Percentiles rank a stretch among this genome's conserved stretches.
phyloP scores from a whole-genome alignment of 2,888 invertebrate genomes.

The Euproctis similis region DNA sequence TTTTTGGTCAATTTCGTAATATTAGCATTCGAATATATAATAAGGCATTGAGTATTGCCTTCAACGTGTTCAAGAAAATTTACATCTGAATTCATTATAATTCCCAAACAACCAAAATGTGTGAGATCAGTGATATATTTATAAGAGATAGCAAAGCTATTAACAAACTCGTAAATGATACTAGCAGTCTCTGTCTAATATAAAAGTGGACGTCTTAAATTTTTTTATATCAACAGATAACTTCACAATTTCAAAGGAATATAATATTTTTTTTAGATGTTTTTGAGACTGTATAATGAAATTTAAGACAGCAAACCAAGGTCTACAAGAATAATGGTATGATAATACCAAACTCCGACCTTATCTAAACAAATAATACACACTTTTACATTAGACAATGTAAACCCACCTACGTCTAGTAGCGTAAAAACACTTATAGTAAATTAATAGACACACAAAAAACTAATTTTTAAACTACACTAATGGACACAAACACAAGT shows the following conservation, averaged over 20 bases:
- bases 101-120: conserved; percentile 44
- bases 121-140: conserved; percentile 66
- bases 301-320: too few relatives aligned
- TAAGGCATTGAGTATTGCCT: conserved; percentile 53
- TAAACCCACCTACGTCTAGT: too few relatives aligned
- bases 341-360: too few relatives aligned
- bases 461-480: conserved; percentile 19
- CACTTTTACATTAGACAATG: too few relatives aligned
- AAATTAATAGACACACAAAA: conserved; percentile 32
- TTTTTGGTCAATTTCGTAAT: conserved; percentile 56
- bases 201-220: too few relatives aligned
- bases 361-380: too few relatives aligned
- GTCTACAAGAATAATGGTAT: too few relatives aligned
- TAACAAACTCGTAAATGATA: too few relatives aligned
- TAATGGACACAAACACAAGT: conserved; percentile 32
- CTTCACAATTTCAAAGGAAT: conserved; percentile 28
- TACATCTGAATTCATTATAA: conserved; percentile 31
- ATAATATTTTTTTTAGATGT: too few relatives aligned
- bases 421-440: too few relatives aligned
- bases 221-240: conserved; percentile 14
- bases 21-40: conserved; percentile 39
- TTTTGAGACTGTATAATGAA: too few relatives aligned
- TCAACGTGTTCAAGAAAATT: conserved; percentile 35
- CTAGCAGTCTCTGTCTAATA: too few relatives aligned
- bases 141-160: conserved; percentile 24